Evolutionary conservation across 2,113 vertebrate genomes (phyloP).

Genomic region (Apteryx owenii): DNA sequence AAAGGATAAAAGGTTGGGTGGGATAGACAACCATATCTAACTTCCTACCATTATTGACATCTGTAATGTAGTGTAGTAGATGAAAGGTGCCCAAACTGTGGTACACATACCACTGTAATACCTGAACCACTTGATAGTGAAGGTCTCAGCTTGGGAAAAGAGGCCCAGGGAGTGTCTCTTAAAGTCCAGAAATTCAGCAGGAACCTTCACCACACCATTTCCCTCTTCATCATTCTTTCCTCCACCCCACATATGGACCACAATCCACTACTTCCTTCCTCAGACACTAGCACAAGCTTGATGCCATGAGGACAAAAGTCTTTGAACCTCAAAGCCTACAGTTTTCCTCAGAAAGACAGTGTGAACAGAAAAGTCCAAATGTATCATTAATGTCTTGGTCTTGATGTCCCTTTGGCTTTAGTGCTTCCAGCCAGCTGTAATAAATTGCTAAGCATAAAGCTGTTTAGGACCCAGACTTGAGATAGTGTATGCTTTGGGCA

Average conservation of each 20-base stretch:
- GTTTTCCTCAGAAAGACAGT: neutral
- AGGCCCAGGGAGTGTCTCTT: neutral
- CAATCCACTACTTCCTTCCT: neutral
- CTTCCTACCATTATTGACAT: neutral
- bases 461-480: neutral
- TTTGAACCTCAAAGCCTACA: neutral
- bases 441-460: neutral
- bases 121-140: neutral
- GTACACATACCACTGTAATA: neutral
- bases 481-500: neutral
- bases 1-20: neutral
- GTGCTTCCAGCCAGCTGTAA: neutral
- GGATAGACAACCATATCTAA: neutral
- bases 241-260: neutral
- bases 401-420: neutral
- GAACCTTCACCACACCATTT: neutral
- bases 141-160: neutral
- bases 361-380: slow-evolving; percentile 5
- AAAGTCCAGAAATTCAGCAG: neutral
- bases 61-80: neutral
- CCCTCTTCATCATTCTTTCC: neutral
- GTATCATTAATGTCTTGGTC: neutral
- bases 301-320: neutral
- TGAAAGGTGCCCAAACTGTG: neutral
- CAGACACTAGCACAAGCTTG: neutral